phyloP scores from a whole-genome alignment of 2,888 invertebrate species.

The Sabellastarte sp. region DNA sequence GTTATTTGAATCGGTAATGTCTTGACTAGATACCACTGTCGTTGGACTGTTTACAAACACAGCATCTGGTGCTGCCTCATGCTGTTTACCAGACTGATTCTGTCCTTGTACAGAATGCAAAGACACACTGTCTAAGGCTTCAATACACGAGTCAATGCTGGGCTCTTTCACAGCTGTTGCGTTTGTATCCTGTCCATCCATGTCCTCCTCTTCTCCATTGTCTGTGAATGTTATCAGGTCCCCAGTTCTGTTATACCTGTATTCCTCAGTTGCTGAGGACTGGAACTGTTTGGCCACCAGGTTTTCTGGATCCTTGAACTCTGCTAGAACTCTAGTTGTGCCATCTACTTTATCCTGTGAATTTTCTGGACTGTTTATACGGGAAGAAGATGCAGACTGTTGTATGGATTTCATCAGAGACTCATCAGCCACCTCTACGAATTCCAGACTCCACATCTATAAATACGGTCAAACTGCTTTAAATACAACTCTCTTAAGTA shows the following conservation, averaged over 20 bases:
- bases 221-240: constrained; percentile 12
- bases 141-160: neutral
- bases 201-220: neutral
- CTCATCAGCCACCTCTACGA: constrained; percentile 78
- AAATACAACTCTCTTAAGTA: too few relatives aligned
- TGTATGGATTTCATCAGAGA: constrained; percentile 18
- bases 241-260: too few relatives aligned
- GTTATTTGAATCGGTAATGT: neutral
- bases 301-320: constrained; percentile 51
- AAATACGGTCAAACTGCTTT: too few relatives aligned
- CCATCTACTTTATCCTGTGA: too few relatives aligned
- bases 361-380: too few relatives aligned
- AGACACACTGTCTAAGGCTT: neutral
- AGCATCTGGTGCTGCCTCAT: neutral
- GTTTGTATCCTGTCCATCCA: neutral
- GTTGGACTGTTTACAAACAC: neutral
- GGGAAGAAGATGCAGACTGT: neutral
- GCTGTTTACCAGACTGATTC: neutral
- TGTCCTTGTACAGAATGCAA: neutral
- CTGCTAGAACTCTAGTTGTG: constrained; percentile 43
- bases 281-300: constrained; percentile 24
- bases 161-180: neutral
- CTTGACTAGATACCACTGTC: neutral
- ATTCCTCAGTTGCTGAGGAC: too few relatives aligned
- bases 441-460: constrained; percentile 96